These are phyloP conservation scores for Bufo bufo DNA, from an alignment of 2,113 vertebrate species.

Conservation along the genomic window DNA sequence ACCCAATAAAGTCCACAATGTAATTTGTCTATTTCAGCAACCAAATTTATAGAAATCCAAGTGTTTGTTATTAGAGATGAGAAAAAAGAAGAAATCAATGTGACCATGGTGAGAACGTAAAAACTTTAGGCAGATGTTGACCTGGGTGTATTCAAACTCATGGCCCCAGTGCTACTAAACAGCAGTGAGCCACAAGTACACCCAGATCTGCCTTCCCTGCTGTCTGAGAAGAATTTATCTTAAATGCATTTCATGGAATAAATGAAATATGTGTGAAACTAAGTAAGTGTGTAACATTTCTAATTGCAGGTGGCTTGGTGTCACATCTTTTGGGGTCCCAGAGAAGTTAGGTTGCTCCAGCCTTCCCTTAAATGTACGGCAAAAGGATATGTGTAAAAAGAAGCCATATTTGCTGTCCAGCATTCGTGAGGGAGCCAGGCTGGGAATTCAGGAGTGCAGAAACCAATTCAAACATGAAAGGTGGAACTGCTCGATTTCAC, in stretches of 20 bases:
- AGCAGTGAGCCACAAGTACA: not conserved
- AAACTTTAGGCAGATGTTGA: not conserved
- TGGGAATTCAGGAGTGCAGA: conserved; percentile 86
- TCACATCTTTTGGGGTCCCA: conserved; percentile 77
- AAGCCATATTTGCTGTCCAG: conserved; percentile 86
- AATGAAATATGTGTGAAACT: not conserved
- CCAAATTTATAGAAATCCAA: not conserved
- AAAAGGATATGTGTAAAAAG: conserved; percentile 85
- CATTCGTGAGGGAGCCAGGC: conserved; percentile 84
- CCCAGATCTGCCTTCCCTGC: not conserved
- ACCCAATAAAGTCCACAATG: not conserved
- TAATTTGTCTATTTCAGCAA: not conserved
- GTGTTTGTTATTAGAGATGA: not conserved
- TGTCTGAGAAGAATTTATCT: not conserved
- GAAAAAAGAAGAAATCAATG: not conserved
- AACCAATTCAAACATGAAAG: conserved; percentile 90
- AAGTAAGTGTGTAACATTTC: not conserved
- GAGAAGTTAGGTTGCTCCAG: conserved; percentile 80
- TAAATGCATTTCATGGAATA: not conserved
- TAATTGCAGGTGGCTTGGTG: conserved; percentile 86
- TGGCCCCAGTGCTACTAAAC: not conserved
- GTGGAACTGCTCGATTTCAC: conserved; percentile 85
- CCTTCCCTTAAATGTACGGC: conserved; percentile 78
- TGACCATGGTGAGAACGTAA: not conserved
- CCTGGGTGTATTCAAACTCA: not conserved